Evolutionary conservation across 2,113 vertebrate genomes (phyloP).

Genomic region (Pteronura brasiliensis): DNA sequence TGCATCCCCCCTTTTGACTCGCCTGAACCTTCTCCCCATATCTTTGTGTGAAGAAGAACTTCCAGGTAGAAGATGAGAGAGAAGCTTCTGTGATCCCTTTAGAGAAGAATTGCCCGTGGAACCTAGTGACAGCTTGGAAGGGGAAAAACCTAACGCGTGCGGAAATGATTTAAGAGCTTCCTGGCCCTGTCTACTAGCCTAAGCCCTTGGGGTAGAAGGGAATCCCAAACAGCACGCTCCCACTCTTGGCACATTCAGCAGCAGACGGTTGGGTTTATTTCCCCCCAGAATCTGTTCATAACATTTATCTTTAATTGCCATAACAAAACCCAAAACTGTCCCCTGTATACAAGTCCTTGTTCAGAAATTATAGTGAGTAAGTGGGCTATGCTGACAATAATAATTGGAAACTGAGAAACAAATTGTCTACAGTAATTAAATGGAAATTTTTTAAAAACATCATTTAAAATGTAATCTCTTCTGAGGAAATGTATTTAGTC

Average conservation of each 20-base stretch:
- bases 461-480: constrained; percentile 15
- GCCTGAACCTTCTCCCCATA: not conserved
- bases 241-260: not conserved
- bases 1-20: not conserved
- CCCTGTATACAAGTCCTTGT: not conserved
- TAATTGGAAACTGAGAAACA: constrained; percentile 18
- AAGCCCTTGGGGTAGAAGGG: not conserved
- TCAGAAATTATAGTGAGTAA: not conserved
- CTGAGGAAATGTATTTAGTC: not conserved
- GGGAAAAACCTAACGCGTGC: fast-evolving
- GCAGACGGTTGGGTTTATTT: not conserved
- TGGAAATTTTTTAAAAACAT: not conserved
- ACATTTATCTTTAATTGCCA: not conserved
- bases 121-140: not conserved
- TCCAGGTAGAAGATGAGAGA: not conserved
- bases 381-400: not conserved
- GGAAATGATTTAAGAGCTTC: not conserved
- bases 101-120: not conserved
- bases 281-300: not conserved
- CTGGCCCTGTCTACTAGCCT: not conserved
- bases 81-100: not conserved
- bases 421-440: not conserved
- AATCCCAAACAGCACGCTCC: not conserved
- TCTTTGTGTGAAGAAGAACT: not conserved
- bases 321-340: not conserved